Evolutionary conservation across 2,113 vertebrate genomes (phyloP).

Genomic region (Sterrhoptilus dennistouni): DNA sequence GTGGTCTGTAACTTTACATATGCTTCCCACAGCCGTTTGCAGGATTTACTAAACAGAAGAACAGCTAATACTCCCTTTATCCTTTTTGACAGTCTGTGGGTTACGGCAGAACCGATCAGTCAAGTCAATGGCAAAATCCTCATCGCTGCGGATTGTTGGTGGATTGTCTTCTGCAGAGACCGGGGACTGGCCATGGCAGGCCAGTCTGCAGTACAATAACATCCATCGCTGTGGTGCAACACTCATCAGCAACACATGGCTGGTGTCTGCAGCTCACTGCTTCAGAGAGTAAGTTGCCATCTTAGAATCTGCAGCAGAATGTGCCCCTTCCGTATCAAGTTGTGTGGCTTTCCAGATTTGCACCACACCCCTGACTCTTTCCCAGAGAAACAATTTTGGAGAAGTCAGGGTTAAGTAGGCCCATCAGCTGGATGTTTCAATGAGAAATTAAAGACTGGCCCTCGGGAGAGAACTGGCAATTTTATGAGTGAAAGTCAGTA

Average conservation of each 20-base stretch:
- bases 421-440: background rate
- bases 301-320: background rate
- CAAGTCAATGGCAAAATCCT: slow-evolving; percentile 39
- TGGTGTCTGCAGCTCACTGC: slow-evolving; percentile 91
- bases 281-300: slow-evolving; percentile 76
- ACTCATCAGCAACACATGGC: slow-evolving; percentile 85
- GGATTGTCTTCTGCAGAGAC: slow-evolving; percentile 75
- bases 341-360: background rate
- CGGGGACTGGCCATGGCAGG: slow-evolving; percentile 92
- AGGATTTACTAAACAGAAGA: background rate
- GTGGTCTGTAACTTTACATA: background rate
- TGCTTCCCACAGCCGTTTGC: background rate
- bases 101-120: slow-evolving; percentile 60
- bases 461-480: background rate
- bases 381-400: background rate
- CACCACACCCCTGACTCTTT: background rate
- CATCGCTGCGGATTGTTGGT: slow-evolving; percentile 76
- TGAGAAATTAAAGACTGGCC: background rate
- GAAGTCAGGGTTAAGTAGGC: background rate
- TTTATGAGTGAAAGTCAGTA: background rate
- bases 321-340: background rate
- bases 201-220: slow-evolving; percentile 82
- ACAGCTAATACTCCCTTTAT: background rate
- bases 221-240: slow-evolving; percentile 88
- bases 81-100: slow-evolving; percentile 72